Conservation (phyloP, 2,888 invertebrate species). For the Emesis furor region DNA sequence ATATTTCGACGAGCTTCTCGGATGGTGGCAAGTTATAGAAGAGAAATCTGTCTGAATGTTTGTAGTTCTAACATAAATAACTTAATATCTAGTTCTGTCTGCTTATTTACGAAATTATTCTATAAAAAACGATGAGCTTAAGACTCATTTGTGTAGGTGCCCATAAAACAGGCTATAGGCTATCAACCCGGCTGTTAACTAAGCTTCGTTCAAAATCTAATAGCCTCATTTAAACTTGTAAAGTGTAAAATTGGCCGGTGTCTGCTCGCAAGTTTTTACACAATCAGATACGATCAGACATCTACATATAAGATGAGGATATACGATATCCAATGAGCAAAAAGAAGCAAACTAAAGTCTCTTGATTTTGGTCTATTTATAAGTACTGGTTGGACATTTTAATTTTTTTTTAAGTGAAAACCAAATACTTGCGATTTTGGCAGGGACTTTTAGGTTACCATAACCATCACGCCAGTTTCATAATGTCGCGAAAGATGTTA, state of each 20-base stretch:
- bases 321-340: background rate
- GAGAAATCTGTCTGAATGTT: no score
- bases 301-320: background rate
- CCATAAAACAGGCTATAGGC: background rate
- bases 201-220: slow-evolving; percentile 20
- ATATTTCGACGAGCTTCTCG: no score
- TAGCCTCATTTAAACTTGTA: slow-evolving; percentile 22
- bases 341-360: background rate
- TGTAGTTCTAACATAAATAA: no score
- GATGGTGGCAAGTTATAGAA: no score
- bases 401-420: no score
- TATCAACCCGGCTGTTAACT: slow-evolving; percentile 19
- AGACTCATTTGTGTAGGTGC: background rate
- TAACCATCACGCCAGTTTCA: no score
- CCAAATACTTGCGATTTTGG: no score
- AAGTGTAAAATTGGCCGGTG: slow-evolving; percentile 18
- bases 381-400: no score
- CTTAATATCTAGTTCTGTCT: no score
- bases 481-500: no score
- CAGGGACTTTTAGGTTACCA: no score
- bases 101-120: background rate
- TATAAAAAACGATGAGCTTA: background rate
- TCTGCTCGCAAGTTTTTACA: background rate
- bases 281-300: background rate
- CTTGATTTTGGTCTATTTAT: background rate